phyloP scores from a whole-genome alignment of 2,888 invertebrate genomes.

The Kuschelorhynchus macadamiae region DNA sequence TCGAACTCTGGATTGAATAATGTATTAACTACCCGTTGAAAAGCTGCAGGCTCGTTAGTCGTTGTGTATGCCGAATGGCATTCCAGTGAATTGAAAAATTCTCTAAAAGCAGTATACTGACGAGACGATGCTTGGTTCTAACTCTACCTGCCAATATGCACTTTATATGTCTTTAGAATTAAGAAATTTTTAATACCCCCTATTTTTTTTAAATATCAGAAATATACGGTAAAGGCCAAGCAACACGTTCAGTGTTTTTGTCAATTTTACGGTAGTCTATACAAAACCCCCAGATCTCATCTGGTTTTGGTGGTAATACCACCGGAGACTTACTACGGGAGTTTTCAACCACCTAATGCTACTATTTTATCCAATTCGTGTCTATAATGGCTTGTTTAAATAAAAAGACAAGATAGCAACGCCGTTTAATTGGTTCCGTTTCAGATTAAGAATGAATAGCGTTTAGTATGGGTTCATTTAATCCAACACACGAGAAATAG shows the following conservation, averaged over 20 bases:
- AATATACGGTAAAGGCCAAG: conserved; percentile 6
- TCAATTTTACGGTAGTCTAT: conserved; percentile 6
- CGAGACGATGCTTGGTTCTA: neutral
- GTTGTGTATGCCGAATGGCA: conserved; percentile 54
- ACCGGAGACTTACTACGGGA: conserved; percentile 20
- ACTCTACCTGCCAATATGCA: conserved; percentile 11
- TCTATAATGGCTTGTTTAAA: conserved; percentile 30
- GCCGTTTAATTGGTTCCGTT: neutral
- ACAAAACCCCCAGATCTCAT: conserved; percentile 8
- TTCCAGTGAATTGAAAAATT: conserved; percentile 53
- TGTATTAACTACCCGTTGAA: conserved; percentile 52
- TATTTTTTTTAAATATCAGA: conserved; percentile 12
- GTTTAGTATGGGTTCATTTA: conserved; percentile 1
- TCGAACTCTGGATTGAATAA: conserved; percentile 53
- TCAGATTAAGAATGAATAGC: conserved; percentile 2
- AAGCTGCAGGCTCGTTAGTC: conserved; percentile 54
- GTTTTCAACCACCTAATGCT: conserved; percentile 27
- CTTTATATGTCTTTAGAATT: conserved; percentile 9
- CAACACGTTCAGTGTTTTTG: neutral
- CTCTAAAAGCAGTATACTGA: neutral
- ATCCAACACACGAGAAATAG: conserved; percentile 7
- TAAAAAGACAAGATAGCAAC: conserved; percentile 7
- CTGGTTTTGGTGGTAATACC: neutral
- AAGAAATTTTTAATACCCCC: neutral
- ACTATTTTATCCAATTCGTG: conserved; percentile 31